Evolutionary conservation across 1,140 invertebrate genomes (phyloP).

Genomic region (Pentalonia nigronervosa): DNA sequence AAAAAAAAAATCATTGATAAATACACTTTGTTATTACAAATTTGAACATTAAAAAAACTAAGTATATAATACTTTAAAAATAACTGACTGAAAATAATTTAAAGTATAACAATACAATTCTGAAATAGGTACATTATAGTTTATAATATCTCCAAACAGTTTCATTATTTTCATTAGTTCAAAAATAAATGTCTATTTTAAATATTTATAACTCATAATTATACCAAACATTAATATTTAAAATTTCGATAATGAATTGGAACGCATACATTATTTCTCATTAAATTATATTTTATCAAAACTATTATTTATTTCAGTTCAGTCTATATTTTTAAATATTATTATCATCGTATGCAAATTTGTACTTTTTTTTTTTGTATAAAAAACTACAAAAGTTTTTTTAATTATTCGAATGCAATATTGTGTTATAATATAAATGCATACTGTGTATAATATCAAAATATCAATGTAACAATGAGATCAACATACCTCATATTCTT

Average conservation of each 20-base stretch:
- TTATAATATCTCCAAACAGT: background rate
- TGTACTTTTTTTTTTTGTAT: background rate
- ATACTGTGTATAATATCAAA: background rate
- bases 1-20: background rate
- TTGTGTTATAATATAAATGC: background rate
- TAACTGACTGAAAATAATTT: too few relatives aligned
- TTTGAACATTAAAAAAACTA: background rate
- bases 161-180: background rate
- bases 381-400: background rate
- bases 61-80: background rate
- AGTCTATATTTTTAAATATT: background rate
- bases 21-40: background rate
- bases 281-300: background rate
- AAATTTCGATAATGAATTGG: background rate
- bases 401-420: background rate
- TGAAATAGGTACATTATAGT: background rate
- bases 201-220: background rate
- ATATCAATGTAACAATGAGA: background rate
- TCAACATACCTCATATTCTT: background rate
- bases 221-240: background rate
- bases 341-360: background rate
- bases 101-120: background rate
- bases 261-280: background rate
- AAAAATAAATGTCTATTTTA: background rate
- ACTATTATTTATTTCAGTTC: background rate